Conservation (phyloP, 2,888 invertebrate species). For the Nyleta sp. region DNA sequence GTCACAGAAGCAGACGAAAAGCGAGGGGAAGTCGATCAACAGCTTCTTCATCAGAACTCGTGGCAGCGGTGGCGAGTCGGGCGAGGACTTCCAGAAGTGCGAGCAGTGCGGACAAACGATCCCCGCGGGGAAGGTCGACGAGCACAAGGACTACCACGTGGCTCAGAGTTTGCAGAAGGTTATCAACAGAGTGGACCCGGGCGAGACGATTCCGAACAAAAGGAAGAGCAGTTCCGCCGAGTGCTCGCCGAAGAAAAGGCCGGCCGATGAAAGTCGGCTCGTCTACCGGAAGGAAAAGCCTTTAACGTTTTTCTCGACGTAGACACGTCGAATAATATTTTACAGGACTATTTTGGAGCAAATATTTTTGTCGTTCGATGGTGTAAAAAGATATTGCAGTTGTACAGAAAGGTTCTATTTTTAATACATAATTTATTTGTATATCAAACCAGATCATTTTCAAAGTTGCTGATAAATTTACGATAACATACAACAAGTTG, state of each 20-base stretch:
- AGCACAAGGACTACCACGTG: constrained; percentile 93
- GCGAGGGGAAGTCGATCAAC: constrained; percentile 69
- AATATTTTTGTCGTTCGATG: no score
- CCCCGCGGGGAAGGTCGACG: constrained; percentile 85
- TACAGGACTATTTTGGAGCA: no score
- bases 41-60: constrained; percentile 83
- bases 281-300: constrained; percentile 33
- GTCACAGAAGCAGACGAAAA: constrained; percentile 51
- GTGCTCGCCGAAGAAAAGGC: constrained; percentile 45
- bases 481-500: no score
- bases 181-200: constrained; percentile 83
- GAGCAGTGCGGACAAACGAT: constrained; percentile 87
- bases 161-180: constrained; percentile 90
- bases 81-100: constrained; percentile 84
- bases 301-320: constrained; percentile 43
- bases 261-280: constrained; percentile 35
- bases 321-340: no score
- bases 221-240: constrained; percentile 45
- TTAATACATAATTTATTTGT: no score
- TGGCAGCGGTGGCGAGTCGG: constrained; percentile 73
- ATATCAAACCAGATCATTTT: no score
- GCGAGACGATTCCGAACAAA: constrained; percentile 49
- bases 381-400: no score
- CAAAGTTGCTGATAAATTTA: no score
- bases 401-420: no score